Base-by-base conservation (phyloP, 2,888 invertebrate species). In the Ochropleura plecta region DNA sequence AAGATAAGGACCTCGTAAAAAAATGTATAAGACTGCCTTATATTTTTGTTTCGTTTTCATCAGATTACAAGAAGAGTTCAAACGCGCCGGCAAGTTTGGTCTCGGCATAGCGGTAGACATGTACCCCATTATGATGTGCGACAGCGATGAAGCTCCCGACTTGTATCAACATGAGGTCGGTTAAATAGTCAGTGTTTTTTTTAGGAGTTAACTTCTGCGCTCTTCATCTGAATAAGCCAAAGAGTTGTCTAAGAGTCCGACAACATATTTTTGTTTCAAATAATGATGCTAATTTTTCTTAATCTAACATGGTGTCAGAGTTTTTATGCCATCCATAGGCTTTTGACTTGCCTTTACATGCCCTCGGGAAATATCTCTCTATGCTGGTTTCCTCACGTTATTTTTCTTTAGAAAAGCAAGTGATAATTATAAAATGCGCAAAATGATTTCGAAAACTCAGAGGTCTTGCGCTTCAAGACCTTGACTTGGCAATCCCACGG, bases 61-160 rank as follows among this genome's bases (percentile, higher is more conserved):
- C 85, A 98, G 98, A 89, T 93, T 98, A 81, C 96, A 96, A 77
- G 96, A 96, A 51, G 98, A 98, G 85, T 97, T 98, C 86, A 97
- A 97, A 86, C 95, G 97, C 18, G 97, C 97, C 86, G 97, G 97
- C 10, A 96, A 97, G 64, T 98, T 97, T 85, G 98, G 97, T 0
- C 95, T 98, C 5, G 98, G 98, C 2, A 92, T 97, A 14, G 97
- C 98, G 0, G 88, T 98, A 82, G 98, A 98, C 86, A 98, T 98
- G 93, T 97, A 97, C 81, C 98, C 98, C 1, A 98, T 98, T 66
- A 97, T 97, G 90, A 98, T 97, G 0, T 98, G 98, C 78, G 97
- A 97, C 69, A 97, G 97, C 66, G 97, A 97, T 71, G 97, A 98
- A 89, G 98, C 98, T 0, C 98, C 98, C 0, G 98, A 98, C 88